These are phyloP conservation scores for Ericerus pela DNA, from an alignment of 1,140 invertebrate species.

Conservation along the genomic window DNA sequence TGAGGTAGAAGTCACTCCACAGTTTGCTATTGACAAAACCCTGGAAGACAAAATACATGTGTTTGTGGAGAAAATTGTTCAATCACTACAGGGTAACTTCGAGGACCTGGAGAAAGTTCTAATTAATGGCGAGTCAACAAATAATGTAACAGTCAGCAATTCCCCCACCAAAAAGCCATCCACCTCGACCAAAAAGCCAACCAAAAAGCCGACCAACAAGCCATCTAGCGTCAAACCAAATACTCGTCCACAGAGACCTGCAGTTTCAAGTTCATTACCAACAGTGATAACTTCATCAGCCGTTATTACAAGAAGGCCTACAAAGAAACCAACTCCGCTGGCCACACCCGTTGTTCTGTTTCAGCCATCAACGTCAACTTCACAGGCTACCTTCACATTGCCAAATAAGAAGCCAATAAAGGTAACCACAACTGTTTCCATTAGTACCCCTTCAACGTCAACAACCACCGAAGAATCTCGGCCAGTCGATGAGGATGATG, in stretches of 20 bases:
- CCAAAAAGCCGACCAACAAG: conserved; percentile 18
- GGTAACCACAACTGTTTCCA: conserved; percentile 23
- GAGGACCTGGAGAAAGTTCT: conserved; percentile 62
- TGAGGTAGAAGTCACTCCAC: conserved; percentile 50
- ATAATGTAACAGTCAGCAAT: conserved; percentile 18
- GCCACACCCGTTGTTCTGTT: conserved; percentile 15
- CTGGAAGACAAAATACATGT: conserved; percentile 61
- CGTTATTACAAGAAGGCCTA: conserved; percentile 9
- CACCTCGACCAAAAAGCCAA: conserved; percentile 10
- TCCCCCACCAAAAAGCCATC: conserved; percentile 22
- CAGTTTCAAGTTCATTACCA: conserved; percentile 13
- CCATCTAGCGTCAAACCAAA: conserved; percentile 5
- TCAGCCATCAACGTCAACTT: conserved; percentile 9
- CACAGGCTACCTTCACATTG: conserved; percentile 24
- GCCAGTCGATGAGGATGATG: conserved; percentile 9
- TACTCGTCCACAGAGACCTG: background rate
- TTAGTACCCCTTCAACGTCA: background rate
- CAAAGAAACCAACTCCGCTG: conserved; percentile 16
- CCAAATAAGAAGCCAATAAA: conserved; percentile 28
- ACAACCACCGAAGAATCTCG: background rate
- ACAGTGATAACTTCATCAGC: conserved; percentile 13
- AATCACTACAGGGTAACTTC: conserved; percentile 64
- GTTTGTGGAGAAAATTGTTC: conserved; percentile 65
- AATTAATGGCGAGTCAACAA: conserved; percentile 31
- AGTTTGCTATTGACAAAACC: conserved; percentile 53